Evolutionary conservation across 2,888 invertebrate species (phyloP), one percentile per base, ranked within the genome.

Genomic region (Drosophila picticornis): DNA sequence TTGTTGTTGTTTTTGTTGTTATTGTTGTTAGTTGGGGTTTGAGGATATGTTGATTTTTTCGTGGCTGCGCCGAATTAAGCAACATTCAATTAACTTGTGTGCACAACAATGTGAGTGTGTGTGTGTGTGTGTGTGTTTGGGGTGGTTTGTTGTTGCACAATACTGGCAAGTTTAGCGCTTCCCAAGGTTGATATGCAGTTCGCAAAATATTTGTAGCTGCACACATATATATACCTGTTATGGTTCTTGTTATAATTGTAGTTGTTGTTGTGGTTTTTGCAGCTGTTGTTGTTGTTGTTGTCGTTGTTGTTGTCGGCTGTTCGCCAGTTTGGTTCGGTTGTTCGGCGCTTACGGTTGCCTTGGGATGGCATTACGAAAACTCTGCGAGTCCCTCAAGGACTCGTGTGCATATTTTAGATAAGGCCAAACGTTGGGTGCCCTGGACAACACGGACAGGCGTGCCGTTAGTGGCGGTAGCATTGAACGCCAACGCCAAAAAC

Each of bases 361-460:
- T 85, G 89, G 76, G 51, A 40, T 71, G 75, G 72, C 79, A 78
- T 89, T 90, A 83, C 85, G 83, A 84, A 74, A 81, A 88, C 80
- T 88, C 69, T 73, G 81, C 75, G 80, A 85, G 88, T 53, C 46
- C 72, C 72, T 70, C 85, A 90, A 90, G 89, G 83, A 75, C 84
- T 81, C 73, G 68, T 77, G 83, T 84, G 84, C 88, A 90, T 90
- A 90, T 89, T 88, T 89, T 75, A 90, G 90, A 88, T 88, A 90
- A 90, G 88, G 90, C 82, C 90, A 90, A 84, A 84, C 82, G 84
- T 76, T 83, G 57, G 85, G 66, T 73, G 80, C 72, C 72, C 72
- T 65, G 86, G 75, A 80, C 80, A 67, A n/a, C 66, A 70, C 71
- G 58, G 58, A 63, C 57, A 16, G 32, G 25, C 13, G 32, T 38